Conservation (phyloP, 2,797 vertebrate genomes). For the Brachyrhaphis roseni region DNA sequence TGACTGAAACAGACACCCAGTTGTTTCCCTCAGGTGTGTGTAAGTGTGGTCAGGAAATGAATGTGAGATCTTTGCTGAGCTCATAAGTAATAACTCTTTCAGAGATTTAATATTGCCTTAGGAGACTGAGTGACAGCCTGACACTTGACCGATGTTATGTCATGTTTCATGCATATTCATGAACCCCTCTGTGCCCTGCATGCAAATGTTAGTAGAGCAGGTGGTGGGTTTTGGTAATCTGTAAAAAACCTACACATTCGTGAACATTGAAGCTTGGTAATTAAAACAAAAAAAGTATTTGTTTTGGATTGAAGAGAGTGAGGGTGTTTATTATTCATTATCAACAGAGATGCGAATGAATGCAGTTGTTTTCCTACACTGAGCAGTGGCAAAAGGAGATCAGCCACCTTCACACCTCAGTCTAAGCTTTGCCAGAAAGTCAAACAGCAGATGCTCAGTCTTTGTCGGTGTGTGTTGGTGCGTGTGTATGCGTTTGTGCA, state of each 20-base stretch:
- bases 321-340: slow-evolving; percentile 64
- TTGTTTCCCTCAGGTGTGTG: slow-evolving; percentile 57
- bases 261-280: slow-evolving; percentile 58
- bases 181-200: slow-evolving; percentile 37
- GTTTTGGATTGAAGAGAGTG: slow-evolving; percentile 47
- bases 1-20: slow-evolving; percentile 23
- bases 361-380: slow-evolving; percentile 42
- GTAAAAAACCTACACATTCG: slow-evolving; percentile 13
- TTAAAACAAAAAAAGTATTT: slow-evolving; percentile 41
- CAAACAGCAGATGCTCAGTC: slow-evolving; percentile 62
- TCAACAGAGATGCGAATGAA: slow-evolving; percentile 38
- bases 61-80: slow-evolving; percentile 56
- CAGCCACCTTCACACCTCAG: slow-evolving; percentile 38
- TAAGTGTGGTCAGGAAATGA: slow-evolving; percentile 70
- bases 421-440: slow-evolving; percentile 53
- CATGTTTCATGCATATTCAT: slow-evolving; percentile 80
- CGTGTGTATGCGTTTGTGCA: slow-evolving; percentile 29
- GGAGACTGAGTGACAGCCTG: slow-evolving; percentile 74
- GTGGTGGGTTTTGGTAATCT: slow-evolving; percentile 26
- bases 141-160: slow-evolving; percentile 76
- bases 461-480: slow-evolving; percentile 14
- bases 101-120: slow-evolving; percentile 78
- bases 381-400: slow-evolving; percentile 44
- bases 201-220: slow-evolving; percentile 55
- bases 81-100: slow-evolving; percentile 80